A percentile compares a stretch with the other conserved stretches of the same genome.
phyloP scores from a whole-genome alignment of 35 echinoderm and acorn worm genomes.

The Ophioderma brevispina region DNA sequence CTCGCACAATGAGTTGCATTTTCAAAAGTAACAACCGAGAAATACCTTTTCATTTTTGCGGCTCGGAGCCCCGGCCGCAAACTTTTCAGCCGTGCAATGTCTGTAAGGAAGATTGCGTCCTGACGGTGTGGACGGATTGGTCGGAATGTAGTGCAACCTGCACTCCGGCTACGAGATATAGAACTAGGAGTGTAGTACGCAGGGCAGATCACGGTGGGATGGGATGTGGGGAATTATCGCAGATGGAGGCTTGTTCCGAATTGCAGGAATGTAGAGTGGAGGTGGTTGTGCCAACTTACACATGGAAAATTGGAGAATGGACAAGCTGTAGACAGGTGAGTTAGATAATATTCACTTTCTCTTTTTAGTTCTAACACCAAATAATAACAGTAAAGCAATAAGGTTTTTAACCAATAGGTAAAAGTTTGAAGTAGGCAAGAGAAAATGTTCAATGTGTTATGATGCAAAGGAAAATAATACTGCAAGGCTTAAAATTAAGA shows the following conservation, averaged over 20 bases:
- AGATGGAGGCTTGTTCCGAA: constrained; percentile 35
- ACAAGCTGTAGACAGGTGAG: constrained; percentile 82
- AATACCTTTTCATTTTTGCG: constrained; percentile 62
- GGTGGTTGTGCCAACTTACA: constrained; percentile 44
- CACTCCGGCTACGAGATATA: constrained; percentile 40
- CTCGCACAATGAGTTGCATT: neutral
- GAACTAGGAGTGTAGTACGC: constrained; percentile 52
- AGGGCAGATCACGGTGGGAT: constrained; percentile 39
- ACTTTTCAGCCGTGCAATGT: constrained; percentile 35
- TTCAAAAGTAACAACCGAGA: neutral
- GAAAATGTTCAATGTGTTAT: no score
- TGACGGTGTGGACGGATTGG: constrained; percentile 60
- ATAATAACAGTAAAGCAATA: no score
- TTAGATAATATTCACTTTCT: no score
- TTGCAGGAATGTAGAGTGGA: constrained; percentile 57
- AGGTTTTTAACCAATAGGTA: no score
- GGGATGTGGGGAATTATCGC: constrained; percentile 63
- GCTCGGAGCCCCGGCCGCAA: constrained; percentile 6
- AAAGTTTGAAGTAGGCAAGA: no score
- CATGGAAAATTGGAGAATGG: constrained; percentile 84
- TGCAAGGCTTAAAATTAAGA: no score
- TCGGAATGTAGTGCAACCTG: constrained; percentile 70
- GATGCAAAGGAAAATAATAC: no score
- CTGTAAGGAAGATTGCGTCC: constrained; percentile 67
- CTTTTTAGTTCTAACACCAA: no score